These are phyloP conservation scores for Xyrichtys novacula DNA, from an alignment of 2,797 vertebrate species.

Conservation along the genomic window DNA sequence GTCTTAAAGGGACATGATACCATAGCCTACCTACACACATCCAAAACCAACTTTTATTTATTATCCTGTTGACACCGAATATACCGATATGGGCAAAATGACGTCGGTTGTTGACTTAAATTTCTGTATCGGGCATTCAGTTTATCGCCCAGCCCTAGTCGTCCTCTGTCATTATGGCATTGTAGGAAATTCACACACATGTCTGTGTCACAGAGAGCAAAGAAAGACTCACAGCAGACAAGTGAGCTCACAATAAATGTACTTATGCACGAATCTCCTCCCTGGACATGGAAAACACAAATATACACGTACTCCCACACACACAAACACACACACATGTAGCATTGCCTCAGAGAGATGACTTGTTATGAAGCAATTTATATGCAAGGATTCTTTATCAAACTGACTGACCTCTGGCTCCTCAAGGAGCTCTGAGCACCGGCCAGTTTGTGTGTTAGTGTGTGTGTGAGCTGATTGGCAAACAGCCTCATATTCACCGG, in stretches of 20 bases:
- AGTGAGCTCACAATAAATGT: slow-evolving; percentile 26
- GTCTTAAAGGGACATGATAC: too few relatives aligned
- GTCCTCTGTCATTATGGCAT: too few relatives aligned
- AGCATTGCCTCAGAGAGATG: slow-evolving; percentile 59
- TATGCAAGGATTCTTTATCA: slow-evolving; percentile 81
- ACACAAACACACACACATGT: slow-evolving; percentile 15
- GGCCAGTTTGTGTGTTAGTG: slow-evolving; percentile 24
- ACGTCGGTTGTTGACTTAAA: too few relatives aligned
- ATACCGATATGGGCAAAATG: too few relatives aligned
- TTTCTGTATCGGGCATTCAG: too few relatives aligned
- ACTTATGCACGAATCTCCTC: slow-evolving; percentile 21
- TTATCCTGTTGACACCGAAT: too few relatives aligned
- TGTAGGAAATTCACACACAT: slow-evolving; percentile 4
- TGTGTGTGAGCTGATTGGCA: slow-evolving; percentile 23
- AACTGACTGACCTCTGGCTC: slow-evolving; percentile 75
- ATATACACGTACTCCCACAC: slow-evolving; percentile 11
- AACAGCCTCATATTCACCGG: slow-evolving; percentile 27
- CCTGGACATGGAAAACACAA: too few relatives aligned
- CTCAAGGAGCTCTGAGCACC: slow-evolving; percentile 46
- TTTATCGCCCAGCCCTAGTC: too few relatives aligned
- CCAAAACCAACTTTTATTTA: too few relatives aligned
- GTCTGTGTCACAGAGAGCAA: background rate
- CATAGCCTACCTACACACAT: too few relatives aligned
- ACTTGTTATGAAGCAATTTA: slow-evolving; percentile 81
- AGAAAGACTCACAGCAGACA: slow-evolving; percentile 7